Evolutionary conservation across 1,140 invertebrate species (phyloP), one percentile per base, ranked within the genome.

Genomic region (Temnothorax longispinosus): DNA sequence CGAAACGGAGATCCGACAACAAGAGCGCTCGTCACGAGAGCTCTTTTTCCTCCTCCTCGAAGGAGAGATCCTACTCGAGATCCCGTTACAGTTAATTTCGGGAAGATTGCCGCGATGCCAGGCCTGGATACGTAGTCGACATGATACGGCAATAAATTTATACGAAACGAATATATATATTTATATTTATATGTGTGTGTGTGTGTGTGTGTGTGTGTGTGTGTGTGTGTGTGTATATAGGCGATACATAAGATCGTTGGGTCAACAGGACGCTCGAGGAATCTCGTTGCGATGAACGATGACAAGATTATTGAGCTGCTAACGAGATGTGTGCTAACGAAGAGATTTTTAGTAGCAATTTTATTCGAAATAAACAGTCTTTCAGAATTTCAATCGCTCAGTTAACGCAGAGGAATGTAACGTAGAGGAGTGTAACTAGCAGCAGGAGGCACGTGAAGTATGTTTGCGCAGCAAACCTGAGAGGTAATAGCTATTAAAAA

Each of bases 11-110:
- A 21, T 52, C 38, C 50, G 41, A 54, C 50, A 54, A 54, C 35
- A 21, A 56, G 52, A 65, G 27, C 13, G 41, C 21, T 69, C 21
- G 10, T 69, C 47, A 69, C 38, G 65, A 69, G 64, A 71, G 60
- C 44, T 50, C 50, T 15, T 72, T 10, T 35, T 47, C 7, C 38
- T 41, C 38, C 18, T 47, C 27, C 35, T 32, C 41, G 69, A 27
- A 27, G 27, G n/a, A 44, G 52, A 74, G 44, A 84, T 75, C 27
- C 52, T 84, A 84, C 80, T 38, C 54, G 41, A 74, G 54, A 44
- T 84, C 27, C 69, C 80, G 80, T 84, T 84, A 84, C 21, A 58
- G 78, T 58, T 82, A 47, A 74, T 84, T 74, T 84, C 44, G 38
- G 54, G 35, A 84, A 47, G 69, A 60, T 62, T 54, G 50, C 78